Evolutionary conservation across 1,140 invertebrate species (phyloP).

Genomic region (Drosophila orosa): DNA sequence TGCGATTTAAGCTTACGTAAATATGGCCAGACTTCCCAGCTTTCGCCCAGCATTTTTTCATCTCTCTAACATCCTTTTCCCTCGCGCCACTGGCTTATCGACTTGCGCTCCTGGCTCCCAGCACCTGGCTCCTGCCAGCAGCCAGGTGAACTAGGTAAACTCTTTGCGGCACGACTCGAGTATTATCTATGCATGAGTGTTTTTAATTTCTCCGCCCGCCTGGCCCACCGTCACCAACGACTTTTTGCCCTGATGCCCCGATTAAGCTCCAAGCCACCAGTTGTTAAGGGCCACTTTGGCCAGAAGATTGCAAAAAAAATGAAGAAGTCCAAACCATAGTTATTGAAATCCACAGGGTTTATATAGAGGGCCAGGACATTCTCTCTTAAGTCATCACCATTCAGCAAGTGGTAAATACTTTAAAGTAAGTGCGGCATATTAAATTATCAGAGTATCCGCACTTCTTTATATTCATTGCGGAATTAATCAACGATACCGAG

Average conservation of each 20-base stretch:
- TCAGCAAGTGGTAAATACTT: neutral
- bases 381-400: neutral
- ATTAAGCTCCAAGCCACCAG: slow-evolving; percentile 35
- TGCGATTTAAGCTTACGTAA: slow-evolving; percentile 59
- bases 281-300: slow-evolving; percentile 27
- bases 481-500: slow-evolving; percentile 4
- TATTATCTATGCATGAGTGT: slow-evolving; percentile 66
- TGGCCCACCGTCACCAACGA: neutral
- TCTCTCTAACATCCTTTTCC: slow-evolving; percentile 27
- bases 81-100: slow-evolving; percentile 53
- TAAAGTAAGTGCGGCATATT: neutral
- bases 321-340: neutral
- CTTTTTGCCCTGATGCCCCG: slow-evolving; percentile 22
- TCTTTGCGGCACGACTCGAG: slow-evolving; percentile 39
- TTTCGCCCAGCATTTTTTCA: slow-evolving; percentile 35
- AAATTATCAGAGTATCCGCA: neutral
- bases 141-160: slow-evolving; percentile 41
- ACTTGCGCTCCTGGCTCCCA: slow-evolving; percentile 40
- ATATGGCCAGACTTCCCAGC: slow-evolving; percentile 45
- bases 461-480: neutral
- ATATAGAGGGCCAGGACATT: neutral
- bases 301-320: neutral
- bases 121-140: slow-evolving; percentile 12
- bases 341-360: slow-evolving; percentile 15
- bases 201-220: slow-evolving; percentile 52